phyloP scores from a whole-genome alignment of 2,888 invertebrate genomes.

The Lysandra bellargus region DNA sequence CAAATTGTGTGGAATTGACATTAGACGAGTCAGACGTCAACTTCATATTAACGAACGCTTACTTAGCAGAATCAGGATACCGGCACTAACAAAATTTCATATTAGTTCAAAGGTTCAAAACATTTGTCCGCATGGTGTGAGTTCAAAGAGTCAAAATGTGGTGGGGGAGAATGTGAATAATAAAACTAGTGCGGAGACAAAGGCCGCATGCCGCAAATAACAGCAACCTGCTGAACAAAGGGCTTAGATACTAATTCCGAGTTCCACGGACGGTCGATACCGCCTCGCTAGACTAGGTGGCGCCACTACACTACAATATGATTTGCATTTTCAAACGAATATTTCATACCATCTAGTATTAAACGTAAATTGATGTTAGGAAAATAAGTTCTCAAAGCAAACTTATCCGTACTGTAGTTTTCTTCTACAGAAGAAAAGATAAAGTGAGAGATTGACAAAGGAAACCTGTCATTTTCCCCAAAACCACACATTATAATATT shows the following conservation, averaged over 20 bases:
- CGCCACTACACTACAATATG: neutral
- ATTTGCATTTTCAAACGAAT: neutral
- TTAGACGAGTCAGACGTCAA: too few species aligned
- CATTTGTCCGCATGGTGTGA: neutral
- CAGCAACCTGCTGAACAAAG: conserved; percentile 10
- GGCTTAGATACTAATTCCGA: conserved; percentile 2
- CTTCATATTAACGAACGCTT: too few species aligned
- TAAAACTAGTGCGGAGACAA: conserved; percentile 10
- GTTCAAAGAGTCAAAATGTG: conserved; percentile 8
- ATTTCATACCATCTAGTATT: neutral
- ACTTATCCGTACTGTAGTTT: neutral
- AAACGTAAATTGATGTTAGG: neutral
- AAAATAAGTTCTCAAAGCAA: neutral
- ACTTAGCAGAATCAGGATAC: too few species aligned
- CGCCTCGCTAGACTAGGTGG: neutral
- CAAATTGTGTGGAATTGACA: too few species aligned
- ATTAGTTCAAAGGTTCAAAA: neutral
- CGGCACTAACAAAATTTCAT: neutral
- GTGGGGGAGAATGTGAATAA: neutral
- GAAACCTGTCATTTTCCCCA: too few species aligned
- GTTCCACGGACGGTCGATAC: conserved; percentile 18
- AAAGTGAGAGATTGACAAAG: neutral
- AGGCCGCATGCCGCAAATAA: conserved; percentile 18
- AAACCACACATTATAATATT: too few species aligned
- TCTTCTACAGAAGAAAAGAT: neutral